These are phyloP conservation scores for Ruditapes philippinarum DNA, from an alignment of 1,140 invertebrate genomes.

Conservation along the genomic window DNA sequence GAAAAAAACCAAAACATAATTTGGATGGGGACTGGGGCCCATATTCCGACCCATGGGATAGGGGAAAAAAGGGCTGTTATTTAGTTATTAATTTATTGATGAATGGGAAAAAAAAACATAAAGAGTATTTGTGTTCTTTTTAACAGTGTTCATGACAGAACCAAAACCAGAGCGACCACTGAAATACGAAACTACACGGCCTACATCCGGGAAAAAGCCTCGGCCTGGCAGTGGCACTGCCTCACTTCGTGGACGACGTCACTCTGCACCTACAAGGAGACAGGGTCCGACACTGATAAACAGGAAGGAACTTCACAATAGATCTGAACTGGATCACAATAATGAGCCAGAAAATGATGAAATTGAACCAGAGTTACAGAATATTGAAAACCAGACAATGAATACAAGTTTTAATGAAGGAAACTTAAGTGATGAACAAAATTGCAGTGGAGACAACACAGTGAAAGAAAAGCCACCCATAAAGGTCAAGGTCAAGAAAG, in stretches of 20 bases:
- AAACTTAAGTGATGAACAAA: not conserved
- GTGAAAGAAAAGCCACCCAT: constrained; percentile 57
- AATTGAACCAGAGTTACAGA: constrained; percentile 24
- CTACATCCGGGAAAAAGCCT: constrained; percentile 24
- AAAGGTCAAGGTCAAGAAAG: constrained; percentile 49
- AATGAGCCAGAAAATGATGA: constrained; percentile 4
- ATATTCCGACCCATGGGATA: too few species aligned
- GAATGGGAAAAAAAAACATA: too few species aligned
- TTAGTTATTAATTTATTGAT: too few species aligned
- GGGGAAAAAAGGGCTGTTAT: too few species aligned
- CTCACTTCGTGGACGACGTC: not conserved
- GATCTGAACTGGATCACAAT: constrained; percentile 13
- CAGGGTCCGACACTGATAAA: constrained; percentile 10
- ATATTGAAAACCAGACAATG: constrained; percentile 2
- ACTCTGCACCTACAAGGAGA: constrained; percentile 33
- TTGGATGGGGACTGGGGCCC: too few species aligned
- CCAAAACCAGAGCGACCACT: constrained; percentile 46
- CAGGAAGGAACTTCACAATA: constrained; percentile 47
- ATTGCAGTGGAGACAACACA: not conserved
- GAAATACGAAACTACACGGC: constrained; percentile 63
- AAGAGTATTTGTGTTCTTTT: too few species aligned
- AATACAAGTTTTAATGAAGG: not conserved
- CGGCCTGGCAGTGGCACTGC: not conserved
- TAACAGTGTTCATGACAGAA: constrained; percentile 60
- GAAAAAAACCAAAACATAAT: too few species aligned